phyloP scores from a whole-genome alignment of 2,113 vertebrate species.

The Chaetodon auriga region DNA sequence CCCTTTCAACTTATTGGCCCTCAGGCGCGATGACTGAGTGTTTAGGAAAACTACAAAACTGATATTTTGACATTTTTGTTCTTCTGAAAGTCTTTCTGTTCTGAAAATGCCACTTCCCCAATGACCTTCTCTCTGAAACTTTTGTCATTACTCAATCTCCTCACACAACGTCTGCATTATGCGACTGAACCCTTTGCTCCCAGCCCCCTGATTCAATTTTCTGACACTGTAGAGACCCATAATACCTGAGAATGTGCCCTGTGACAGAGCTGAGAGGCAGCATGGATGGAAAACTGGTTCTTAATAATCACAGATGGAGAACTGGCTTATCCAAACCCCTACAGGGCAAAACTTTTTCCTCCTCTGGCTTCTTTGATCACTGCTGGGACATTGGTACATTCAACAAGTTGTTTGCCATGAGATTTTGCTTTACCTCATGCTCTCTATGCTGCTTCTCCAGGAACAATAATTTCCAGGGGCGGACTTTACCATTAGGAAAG shows the following conservation, averaged over 20 bases:
- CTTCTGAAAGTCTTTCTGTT: slow-evolving; percentile 23
- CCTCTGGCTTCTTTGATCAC: slow-evolving; percentile 11
- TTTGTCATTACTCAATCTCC: slow-evolving; percentile 23
- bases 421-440: background rate
- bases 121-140: slow-evolving; percentile 22
- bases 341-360: slow-evolving; percentile 24
- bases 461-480: background rate
- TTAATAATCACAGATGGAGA: slow-evolving; percentile 51
- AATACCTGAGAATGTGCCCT: slow-evolving; percentile 31
- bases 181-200: background rate
- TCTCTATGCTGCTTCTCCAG: slow-evolving; percentile 5
- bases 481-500: background rate
- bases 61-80: slow-evolving; percentile 33
- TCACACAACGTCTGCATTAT: slow-evolving; percentile 42
- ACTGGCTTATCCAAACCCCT: slow-evolving; percentile 16
- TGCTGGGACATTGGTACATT: slow-evolving; percentile 27
- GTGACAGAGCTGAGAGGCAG: slow-evolving; percentile 20
- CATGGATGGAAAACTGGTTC: slow-evolving; percentile 49
- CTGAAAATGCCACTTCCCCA: slow-evolving; percentile 18
- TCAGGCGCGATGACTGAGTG: slow-evolving; percentile 10
- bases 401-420: slow-evolving; percentile 26
- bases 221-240: slow-evolving; percentile 29
- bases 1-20: background rate
- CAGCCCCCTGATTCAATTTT: background rate
- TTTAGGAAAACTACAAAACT: slow-evolving; percentile 26